Evolutionary conservation across 2,888 invertebrate genomes (phyloP).

Genomic region (Macrophya annulata): DNA sequence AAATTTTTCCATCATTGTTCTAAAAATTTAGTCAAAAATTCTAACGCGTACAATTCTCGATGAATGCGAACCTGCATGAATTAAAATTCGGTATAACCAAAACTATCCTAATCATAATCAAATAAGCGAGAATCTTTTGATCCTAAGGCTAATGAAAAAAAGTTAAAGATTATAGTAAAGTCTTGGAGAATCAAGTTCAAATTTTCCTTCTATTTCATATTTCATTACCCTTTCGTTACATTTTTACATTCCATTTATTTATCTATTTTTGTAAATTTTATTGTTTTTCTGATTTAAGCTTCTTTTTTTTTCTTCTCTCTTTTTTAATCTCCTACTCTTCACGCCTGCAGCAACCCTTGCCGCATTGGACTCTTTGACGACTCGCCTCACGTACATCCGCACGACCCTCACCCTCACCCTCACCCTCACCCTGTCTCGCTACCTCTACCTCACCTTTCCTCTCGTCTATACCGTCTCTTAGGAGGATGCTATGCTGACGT

Average conservation of each 20-base stretch:
- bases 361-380: constrained; percentile 33
- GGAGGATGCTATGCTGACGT: constrained; percentile 45
- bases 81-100: not conserved
- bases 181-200: not conserved
- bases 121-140: not conserved
- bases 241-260: not conserved
- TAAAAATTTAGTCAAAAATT: not conserved
- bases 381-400: constrained; percentile 34
- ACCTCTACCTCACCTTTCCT: not conserved
- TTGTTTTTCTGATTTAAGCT: not conserved
- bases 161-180: constrained; percentile 26
- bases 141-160: constrained; percentile 28
- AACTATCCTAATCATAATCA: not conserved
- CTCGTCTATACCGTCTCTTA: not conserved
- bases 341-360: constrained; percentile 23
- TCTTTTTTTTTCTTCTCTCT: not conserved
- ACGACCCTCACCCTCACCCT: not conserved
- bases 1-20: not conserved
- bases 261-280: not conserved
- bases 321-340: not conserved
- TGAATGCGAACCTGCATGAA: not conserved
- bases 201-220: not conserved
- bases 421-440: not conserved
- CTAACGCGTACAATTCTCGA: not conserved
- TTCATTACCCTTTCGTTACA: not conserved